A percentile compares a stretch with the other conserved stretches of the same genome.
Conservation (phyloP, 2,888 invertebrate species). For the Sclerodermus sp. region DNA sequence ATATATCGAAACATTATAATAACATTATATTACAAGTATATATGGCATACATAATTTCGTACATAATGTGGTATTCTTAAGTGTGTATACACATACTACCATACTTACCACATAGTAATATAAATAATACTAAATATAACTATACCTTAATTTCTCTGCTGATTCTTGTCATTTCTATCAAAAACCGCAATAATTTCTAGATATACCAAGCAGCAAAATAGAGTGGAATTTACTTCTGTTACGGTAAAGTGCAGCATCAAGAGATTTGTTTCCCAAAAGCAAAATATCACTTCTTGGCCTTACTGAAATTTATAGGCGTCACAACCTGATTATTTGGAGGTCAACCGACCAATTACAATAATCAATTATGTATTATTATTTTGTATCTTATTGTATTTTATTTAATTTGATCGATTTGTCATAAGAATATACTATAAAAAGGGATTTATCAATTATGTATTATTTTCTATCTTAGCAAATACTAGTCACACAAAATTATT, state of each 20-base stretch:
- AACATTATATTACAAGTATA: too few relatives aligned
- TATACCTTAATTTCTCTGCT: conserved; percentile 35
- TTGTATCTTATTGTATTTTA: background rate
- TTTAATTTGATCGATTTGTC: too few relatives aligned
- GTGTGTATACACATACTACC: too few relatives aligned
- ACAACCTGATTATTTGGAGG: conserved; percentile 26
- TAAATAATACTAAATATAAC: conserved; percentile 35
- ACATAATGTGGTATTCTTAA: too few relatives aligned
- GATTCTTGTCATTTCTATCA: conserved; percentile 24
- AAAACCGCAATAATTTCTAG: conserved; percentile 37
- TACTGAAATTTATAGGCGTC: conserved; percentile 22
- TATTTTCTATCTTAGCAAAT: too few relatives aligned
- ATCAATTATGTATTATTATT: background rate
- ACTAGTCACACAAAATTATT: too few relatives aligned
- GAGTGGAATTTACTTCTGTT: conserved; percentile 27
- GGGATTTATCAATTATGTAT: too few relatives aligned
- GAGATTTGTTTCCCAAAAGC: background rate
- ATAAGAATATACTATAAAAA: too few relatives aligned
- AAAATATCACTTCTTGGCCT: too few relatives aligned
- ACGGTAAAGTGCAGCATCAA: conserved; percentile 22
- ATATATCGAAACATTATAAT: conserved; percentile 7
- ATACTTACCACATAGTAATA: conserved; percentile 17
- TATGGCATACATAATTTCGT: too few relatives aligned
- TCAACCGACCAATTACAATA: conserved; percentile 15
- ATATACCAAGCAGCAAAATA: conserved; percentile 34